Evolutionary conservation across 2,888 invertebrate species (phyloP), one percentile per base, ranked within the genome.

Genomic region (Napeogenes sylphis): DNA sequence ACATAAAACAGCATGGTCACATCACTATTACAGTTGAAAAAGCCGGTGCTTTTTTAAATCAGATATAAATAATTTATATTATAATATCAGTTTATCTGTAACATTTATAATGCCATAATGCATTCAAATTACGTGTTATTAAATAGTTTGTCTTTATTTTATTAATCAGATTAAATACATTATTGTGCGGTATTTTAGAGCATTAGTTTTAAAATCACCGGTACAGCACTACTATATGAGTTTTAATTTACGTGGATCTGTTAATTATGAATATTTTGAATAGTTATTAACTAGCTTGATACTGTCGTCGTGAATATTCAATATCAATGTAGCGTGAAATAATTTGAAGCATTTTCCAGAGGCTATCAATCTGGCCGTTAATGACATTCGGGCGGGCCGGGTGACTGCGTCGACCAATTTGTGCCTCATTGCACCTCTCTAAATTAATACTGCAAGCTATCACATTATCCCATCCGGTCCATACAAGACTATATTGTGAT

Each of bases 321-420:
- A 82, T 85, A 85, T 85, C 82, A 83, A 86, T 85, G 81, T 83
- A 80, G 81, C 84, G 82, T 84, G 76, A 86, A 87, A 88, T 87
- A 85, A 84, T 87, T 84, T 83, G 74, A 81, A 85, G 76, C 81
- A 80, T 87, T 87, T 87, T 85, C 84, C 82, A 83, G 80, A 68
- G 82, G 79, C 84, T 82, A 87, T 87, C 85, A 87, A 87, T 88
- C 85, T 83, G 79, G 76, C 76, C 73, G 82, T 82, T 89, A 89
- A 89, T 88, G 89, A 90, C 86, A 86, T 87, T 85, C 82, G 81
- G 78, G 80, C 83, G 82, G 81, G 21, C 21, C 75, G 77, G 70
- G 78, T 76, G 77, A 83, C 81, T 80, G 82, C 83, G 77, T 79
- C 79, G 77, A 80, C 80, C 83, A 85, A 87, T 86, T 87, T 85